These are phyloP conservation scores for Nemapogon koenigi DNA, from an alignment of 2,888 invertebrate genomes.

Conservation along the genomic window DNA sequence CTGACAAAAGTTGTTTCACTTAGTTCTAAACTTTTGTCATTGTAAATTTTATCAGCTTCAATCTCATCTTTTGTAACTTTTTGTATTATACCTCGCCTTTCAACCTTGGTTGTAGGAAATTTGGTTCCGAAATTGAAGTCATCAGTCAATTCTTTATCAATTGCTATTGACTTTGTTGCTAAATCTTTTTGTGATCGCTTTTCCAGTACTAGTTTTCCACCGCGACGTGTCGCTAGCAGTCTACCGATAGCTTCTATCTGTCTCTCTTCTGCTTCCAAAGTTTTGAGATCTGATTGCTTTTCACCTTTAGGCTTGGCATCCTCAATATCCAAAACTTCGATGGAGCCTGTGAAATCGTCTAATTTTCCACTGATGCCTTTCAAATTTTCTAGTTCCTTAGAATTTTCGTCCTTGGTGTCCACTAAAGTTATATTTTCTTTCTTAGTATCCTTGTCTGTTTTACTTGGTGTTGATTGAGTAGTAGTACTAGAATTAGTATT, in stretches of 20 bases:
- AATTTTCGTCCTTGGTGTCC: constrained; percentile 21
- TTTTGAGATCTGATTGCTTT: constrained; percentile 39
- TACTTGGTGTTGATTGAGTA: constrained; percentile 18
- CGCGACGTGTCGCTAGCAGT: constrained; percentile 42
- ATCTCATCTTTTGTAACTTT: constrained; percentile 52
- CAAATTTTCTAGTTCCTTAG: constrained; percentile 29
- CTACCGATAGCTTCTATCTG: constrained; percentile 59
- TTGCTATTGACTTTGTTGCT: constrained; percentile 39
- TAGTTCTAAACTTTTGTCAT: constrained; percentile 49
- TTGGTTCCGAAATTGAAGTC: constrained; percentile 44
- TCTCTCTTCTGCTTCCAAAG: constrained; percentile 51
- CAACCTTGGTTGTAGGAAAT: constrained; percentile 30
- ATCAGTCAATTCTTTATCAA: constrained; percentile 38
- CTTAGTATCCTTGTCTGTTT: constrained; percentile 17
- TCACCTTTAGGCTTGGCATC: constrained; percentile 36
- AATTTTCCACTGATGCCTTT: constrained; percentile 53
- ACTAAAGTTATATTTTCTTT: constrained; percentile 19
- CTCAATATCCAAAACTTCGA: constrained; percentile 53
- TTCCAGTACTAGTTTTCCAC: constrained; percentile 41
- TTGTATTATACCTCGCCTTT: constrained; percentile 43
- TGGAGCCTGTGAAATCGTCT: constrained; percentile 42
- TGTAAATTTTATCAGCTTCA: constrained; percentile 32
- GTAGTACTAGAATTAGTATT: constrained; percentile 16
- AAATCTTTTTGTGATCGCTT: constrained; percentile 49
- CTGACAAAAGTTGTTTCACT: constrained; percentile 51